phyloP scores from a whole-genome alignment of 1,140 invertebrate species.

The Euglossa dilemma region DNA sequence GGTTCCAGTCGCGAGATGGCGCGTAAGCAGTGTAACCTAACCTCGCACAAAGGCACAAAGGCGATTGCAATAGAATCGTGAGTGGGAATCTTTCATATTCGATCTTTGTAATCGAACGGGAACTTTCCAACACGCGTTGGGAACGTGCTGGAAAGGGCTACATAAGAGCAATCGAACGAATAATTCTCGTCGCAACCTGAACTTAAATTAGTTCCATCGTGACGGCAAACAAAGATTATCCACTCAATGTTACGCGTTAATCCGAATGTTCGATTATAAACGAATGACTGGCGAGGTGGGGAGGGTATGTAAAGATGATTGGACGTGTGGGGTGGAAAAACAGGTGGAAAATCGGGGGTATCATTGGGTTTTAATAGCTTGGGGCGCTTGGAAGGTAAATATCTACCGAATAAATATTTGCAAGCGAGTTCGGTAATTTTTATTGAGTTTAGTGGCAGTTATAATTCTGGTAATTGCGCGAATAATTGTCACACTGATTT shows the following conservation, averaged over 20 bases:
- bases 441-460: too few species aligned
- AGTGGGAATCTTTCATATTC: slow-evolving; percentile 12
- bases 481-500: too few species aligned
- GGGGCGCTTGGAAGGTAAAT: too few species aligned
- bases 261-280: slow-evolving; percentile 10
- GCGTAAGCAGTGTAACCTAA: neutral
- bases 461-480: too few species aligned
- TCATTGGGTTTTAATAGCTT: neutral
- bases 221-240: slow-evolving; percentile 32
- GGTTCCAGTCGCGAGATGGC: neutral
- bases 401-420: too few species aligned
- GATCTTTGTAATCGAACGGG: neutral
- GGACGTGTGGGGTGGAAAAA: too few species aligned
- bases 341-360: neutral
- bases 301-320: neutral
- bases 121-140: neutral
- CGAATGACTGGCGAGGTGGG: neutral
- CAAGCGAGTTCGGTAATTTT: too few species aligned
- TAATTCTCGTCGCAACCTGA: neutral
- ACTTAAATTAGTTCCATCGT: slow-evolving; percentile 41
- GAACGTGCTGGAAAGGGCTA: too few species aligned
- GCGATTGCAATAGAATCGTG: neutral
- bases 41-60: neutral
- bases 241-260: neutral
- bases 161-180: slow-evolving; percentile 25